Base-by-base conservation (phyloP, 1,140 invertebrate species). In the Anastatus disparis region DNA sequence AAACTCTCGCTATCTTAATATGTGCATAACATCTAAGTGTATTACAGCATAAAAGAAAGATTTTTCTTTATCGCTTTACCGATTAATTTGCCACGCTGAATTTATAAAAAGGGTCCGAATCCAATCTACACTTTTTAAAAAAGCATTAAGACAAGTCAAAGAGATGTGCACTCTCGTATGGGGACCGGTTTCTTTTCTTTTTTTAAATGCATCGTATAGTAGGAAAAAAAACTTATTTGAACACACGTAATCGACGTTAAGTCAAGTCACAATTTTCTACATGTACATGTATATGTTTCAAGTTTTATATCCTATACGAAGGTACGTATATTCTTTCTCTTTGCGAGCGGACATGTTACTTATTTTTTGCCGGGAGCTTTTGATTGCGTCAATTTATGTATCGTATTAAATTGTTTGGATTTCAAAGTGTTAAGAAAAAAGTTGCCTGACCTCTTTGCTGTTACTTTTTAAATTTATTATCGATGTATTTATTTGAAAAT, bases 211-310 rank as follows among this genome's bases (percentile, higher is more conserved):
- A 24, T 1, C 56, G 40, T 26, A 44, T 59, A 6, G 40, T 38
- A 44, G 15, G 27, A n/a, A n/a, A n/a, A 59, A 58, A 59, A 46
- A 59, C 22, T 44, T 44, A 44, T 56, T 38, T 20, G 27, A 15
- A 55, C 55, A n/a, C n/a, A 24, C 17, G 22, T 59, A 59, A 59
- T 59, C 42, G 59, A 62, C 42, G 59, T 22, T 8, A n/a, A 27
- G 12, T 8, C n/a, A n/a, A n/a, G 27, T 10, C 61, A 31, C 6
- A 13, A 50, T 63, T 63, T 50, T 29, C 17, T 50, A 38, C 27
- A 6, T 24, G n/a, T 50, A 26, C 44, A 50, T 27, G 10, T 50
- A 40, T 13, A 27, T 29, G 38, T 56, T 31, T 35, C 17, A 56
- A 17, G 10, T 20, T 29, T 29, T 17, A 52, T 27, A 13, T 17